Base-by-base conservation (phyloP, 2,888 invertebrate species). In the Pristionchus mayeri region DNA sequence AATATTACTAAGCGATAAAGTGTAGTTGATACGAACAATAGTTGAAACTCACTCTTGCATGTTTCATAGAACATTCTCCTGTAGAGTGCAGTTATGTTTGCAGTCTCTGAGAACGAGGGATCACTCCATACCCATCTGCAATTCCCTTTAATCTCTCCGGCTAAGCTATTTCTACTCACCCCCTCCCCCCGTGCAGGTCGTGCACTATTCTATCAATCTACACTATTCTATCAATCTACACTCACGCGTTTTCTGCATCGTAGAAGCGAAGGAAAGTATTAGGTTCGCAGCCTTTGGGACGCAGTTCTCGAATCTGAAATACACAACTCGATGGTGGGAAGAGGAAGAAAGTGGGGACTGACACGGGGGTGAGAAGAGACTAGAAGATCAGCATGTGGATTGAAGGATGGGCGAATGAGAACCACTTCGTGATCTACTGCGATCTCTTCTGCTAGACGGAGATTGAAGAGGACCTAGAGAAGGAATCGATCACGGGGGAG, bases 361-460 rank as follows among this genome's bases (percentile, higher is more conserved):
- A 82, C 82, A 34, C 30, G 6, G 13, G 82, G 82, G 67, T 82
- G 44, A n/a, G 24, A n/a, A 24, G 82, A 82, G 0, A 82, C 67
- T 30, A 82, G 50, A 13, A 9, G 21, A 27, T 63, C 82, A 18
- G 63, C 44, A 30, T 63, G 16, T 11, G 82, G 82, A 67, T 82
- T 63, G 82, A 67, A 48, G 30, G 48, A 50, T 11, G 82, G 82
- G 44, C 82, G 82, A 48, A 82, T 67, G 21, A 82, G 44, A 11
- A 82, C 67, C 9, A 82, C 82, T 9, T 82, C 82, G 40, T 82
- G 82, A 13, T 82, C 82, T 13, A 52, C 54, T 34, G 82, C 82
- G 21, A 82, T 21, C 40, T 67, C 82, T 30, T 82, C 82, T 6
- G 82, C 82, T 13, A 82, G 27, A 21, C 82, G 63, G 57, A 82